Evolutionary conservation across 2,888 invertebrate species (phyloP).

Genomic region (Dolichomitus sp.): DNA sequence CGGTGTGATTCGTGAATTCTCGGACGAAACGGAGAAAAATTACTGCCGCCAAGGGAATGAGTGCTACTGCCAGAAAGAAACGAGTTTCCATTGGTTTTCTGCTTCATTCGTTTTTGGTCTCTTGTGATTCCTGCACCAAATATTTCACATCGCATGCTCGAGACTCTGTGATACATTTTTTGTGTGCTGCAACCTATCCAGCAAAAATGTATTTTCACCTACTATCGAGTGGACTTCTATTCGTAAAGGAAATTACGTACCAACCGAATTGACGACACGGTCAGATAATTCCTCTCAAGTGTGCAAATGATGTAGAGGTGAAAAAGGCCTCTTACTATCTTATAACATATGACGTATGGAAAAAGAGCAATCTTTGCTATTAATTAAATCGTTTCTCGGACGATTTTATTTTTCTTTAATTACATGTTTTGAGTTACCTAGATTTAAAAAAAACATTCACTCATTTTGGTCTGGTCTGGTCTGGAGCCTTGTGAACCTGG

Average conservation of each 20-base stretch:
- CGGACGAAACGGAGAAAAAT: constrained; percentile 33
- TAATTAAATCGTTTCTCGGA: no score
- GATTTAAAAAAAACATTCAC: no score
- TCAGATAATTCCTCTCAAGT: no score
- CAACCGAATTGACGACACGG: neutral
- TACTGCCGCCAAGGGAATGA: constrained; percentile 31
- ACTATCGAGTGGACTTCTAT: neutral
- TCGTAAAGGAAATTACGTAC: constrained; percentile 2
- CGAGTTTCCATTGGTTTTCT: constrained; percentile 7
- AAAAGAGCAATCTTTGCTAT: no score
- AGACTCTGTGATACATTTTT: neutral
- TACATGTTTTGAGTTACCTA: no score
- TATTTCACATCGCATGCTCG: constrained; percentile 4
- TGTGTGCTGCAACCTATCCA: neutral
- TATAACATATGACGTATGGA: no score
- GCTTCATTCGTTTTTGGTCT: constrained; percentile 33
- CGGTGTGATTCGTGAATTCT: constrained; percentile 42
- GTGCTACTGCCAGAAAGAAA: constrained; percentile 21
- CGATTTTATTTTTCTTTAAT: no score
- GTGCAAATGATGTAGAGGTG: no score
- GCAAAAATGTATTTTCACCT: neutral
- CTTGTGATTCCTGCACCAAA: constrained; percentile 13
- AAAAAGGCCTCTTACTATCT: no score
- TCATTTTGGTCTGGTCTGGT: no score
- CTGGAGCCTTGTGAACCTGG: no score